These are phyloP conservation scores for Salvelinus alpinus DNA, from an alignment of 2,113 vertebrate genomes.

Conservation along the genomic window DNA sequence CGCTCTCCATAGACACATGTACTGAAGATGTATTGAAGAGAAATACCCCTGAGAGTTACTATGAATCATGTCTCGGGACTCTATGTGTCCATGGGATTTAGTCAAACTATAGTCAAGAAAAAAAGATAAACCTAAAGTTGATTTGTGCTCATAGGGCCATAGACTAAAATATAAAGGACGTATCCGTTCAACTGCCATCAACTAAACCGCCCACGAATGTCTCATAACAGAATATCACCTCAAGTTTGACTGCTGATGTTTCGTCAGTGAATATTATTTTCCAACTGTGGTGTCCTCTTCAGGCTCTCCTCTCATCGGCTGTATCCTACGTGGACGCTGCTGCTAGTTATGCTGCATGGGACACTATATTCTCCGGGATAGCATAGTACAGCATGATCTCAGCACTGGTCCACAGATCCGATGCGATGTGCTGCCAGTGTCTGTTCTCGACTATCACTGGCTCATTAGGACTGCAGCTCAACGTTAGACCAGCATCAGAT, in stretches of 20 bases:
- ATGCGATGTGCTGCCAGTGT: slow-evolving; percentile 29
- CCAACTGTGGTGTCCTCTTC: neutral
- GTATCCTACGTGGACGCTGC: neutral
- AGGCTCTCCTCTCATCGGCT: too few relatives aligned
- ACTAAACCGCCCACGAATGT: neutral
- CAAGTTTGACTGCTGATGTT: slow-evolving; percentile 1
- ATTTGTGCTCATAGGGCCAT: neutral
- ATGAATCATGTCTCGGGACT: slow-evolving; percentile 4
- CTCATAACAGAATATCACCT: too few relatives aligned
- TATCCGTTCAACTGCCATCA: neutral
- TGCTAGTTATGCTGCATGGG: neutral
- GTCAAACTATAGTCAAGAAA: slow-evolving; percentile 9
- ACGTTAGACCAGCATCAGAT: slow-evolving; percentile 17
- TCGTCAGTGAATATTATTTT: slow-evolving; percentile 16
- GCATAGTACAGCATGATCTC: slow-evolving; percentile 27
- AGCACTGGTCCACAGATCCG: slow-evolving; percentile 27
- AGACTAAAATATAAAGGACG: neutral
- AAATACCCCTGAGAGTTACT: neutral
- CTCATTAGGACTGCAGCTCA: slow-evolving; percentile 43
- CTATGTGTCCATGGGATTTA: neutral
- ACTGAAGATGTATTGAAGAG: neutral
- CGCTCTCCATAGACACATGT: neutral
- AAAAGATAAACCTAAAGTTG: neutral
- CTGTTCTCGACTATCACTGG: slow-evolving; percentile 14
- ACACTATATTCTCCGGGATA: slow-evolving; percentile 4